Conservation (phyloP, 2,113 vertebrate species). For the Centropristis striata region DNA sequence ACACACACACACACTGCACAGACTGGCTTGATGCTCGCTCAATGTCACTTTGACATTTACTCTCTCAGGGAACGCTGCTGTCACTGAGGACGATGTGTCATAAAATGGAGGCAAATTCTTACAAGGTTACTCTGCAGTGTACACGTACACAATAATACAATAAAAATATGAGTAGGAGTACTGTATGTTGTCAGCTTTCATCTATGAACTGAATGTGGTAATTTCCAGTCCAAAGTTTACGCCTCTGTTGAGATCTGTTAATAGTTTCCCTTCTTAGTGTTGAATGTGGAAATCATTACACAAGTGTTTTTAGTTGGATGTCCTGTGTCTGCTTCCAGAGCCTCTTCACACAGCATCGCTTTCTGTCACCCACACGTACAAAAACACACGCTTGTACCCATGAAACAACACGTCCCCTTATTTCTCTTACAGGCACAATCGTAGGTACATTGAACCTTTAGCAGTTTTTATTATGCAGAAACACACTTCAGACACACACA, state of each 20-base stretch:
- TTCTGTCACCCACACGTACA: constrained; percentile 3
- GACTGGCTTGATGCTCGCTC: constrained; percentile 69
- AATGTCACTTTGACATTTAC: constrained; percentile 81
- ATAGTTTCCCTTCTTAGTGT: constrained; percentile 27
- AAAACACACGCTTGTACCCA: constrained; percentile 8
- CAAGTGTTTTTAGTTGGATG: constrained; percentile 12
- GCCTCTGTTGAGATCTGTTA: not conserved
- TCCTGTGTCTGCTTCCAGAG: constrained; percentile 16
- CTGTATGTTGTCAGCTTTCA: not conserved
- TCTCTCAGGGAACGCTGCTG: constrained; percentile 68
- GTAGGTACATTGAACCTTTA: not conserved
- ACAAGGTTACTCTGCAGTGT: constrained; percentile 21
- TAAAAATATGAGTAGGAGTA: not conserved
- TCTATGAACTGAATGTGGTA: not conserved
- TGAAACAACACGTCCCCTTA: not conserved
- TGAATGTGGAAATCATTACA: constrained; percentile 39
- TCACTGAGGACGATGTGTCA: constrained; percentile 65
- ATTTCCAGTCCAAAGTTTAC: not conserved
- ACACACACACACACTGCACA: constrained; percentile 20
- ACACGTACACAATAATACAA: not conserved
- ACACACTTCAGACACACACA: constrained; percentile 3
- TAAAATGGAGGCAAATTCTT: constrained; percentile 53
- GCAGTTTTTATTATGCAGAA: not conserved
- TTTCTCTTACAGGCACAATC: not conserved
- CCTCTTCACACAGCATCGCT: constrained; percentile 14